Base-by-base conservation (phyloP, 2,797 vertebrate species). In the Avahi laniger region DNA sequence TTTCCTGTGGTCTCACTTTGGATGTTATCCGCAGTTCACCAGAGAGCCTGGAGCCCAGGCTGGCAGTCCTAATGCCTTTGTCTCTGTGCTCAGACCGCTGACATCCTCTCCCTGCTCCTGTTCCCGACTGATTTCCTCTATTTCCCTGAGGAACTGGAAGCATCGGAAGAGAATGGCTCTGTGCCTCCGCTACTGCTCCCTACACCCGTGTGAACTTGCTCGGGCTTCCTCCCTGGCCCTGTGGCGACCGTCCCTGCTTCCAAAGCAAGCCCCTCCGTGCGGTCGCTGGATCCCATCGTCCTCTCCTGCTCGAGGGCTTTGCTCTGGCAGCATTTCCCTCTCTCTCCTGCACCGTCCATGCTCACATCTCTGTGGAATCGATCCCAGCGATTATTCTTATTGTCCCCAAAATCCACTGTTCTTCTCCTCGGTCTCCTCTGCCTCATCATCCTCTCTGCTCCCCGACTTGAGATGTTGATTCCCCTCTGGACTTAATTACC, bases 151-250 rank as follows among this genome's bases (percentile, higher is more conserved):
- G 48, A 70, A 28, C 33, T 4, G 15, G 80, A 46, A 81, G 67
- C 57, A 24, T 75, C 22, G 61, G 80, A 67, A 86, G 72, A 48
- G 63, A 33, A 35, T 28, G 1, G 6, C 3, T 18, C 2, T 18
- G 67, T 30, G 22, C 48, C 8, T 33, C 28, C 22, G 48, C 13
- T 2, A 10, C 7, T 7, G 2, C 46, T 50, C 46, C 41, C 24
- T 2, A 4, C 35, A 24, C 2, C 52, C 0, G 1, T 1, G n/a
- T 43, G 12, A 13, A 24, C 90, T 69, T 52, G 2, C 7, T 59
- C 18, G 8, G 26, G 35, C n/a, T 35, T 24, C 73, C 81, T 86
- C 30, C 26, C 48, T 35, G 43, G 2, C 3, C 41, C 28, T 2
- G 7, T 57, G 73, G 17, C 28, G 10, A 61, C 12, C 0, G 10